Evolutionary conservation across 2,797 vertebrate genomes (phyloP).

Genomic region (Poeciliopsis paucimaculata): DNA sequence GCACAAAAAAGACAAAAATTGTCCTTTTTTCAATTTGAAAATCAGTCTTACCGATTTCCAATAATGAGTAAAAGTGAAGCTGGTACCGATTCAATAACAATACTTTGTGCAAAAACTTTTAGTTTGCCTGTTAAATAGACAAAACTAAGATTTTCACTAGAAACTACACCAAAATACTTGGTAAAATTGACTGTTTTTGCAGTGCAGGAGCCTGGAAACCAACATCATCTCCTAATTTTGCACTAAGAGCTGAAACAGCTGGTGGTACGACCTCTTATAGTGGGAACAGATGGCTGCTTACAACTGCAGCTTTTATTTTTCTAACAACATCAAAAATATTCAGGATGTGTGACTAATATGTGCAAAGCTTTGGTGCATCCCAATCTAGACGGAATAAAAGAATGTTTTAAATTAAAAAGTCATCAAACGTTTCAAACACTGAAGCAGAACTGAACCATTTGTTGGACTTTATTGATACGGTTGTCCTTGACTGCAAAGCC

Average conservation of each 20-base stretch:
- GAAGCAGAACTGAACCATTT: not conserved
- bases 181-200: not conserved
- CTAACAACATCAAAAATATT: not conserved
- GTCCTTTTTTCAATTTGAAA: no score
- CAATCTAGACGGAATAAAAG: not conserved
- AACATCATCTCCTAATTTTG: not conserved
- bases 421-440: not conserved
- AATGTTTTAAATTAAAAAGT: not conserved
- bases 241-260: not conserved
- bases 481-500: conserved; percentile 60
- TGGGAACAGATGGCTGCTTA: not conserved
- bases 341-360: not conserved
- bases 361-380: not conserved
- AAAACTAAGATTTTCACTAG: not conserved
- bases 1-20: no score
- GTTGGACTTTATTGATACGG: conserved; percentile 1
- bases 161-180: no score
- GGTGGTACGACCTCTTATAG: not conserved
- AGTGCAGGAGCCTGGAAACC: not conserved
- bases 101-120: no score
- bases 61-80: no score
- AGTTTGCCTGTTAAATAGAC: no score
- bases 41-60: no score
- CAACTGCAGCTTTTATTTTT: not conserved
- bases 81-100: no score